These are phyloP conservation scores for Rhabdophis nuchalis DNA, from an alignment of 2,797 vertebrate species.

Conservation along the genomic window DNA sequence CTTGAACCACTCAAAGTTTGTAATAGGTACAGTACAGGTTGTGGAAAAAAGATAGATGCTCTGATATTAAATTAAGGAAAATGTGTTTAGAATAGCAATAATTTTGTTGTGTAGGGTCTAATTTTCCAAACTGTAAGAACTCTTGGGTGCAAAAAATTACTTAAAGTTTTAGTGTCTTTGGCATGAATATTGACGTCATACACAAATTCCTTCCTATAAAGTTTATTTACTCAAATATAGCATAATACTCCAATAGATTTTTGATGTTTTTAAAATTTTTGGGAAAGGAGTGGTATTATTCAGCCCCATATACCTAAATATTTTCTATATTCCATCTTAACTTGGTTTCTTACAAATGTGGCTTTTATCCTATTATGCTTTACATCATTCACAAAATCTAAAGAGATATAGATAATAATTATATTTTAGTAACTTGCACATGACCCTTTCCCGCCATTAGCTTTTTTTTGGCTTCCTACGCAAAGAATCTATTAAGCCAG, in stretches of 20 bases:
- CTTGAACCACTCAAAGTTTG: not conserved
- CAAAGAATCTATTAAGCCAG: not conserved
- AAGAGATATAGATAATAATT: not conserved
- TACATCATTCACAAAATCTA: not conserved
- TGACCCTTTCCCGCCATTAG: not conserved
- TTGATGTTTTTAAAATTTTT: not conserved
- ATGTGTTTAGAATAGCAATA: not conserved
- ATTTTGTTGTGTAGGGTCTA: not conserved
- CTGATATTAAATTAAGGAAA: slow-evolving; percentile 7
- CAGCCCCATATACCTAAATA: not conserved
- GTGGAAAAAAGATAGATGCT: slow-evolving; percentile 4
- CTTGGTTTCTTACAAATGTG: not conserved
- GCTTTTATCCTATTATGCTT: not conserved
- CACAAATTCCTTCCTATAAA: not conserved
- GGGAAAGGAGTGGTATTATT: not conserved
- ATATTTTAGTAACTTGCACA: not conserved
- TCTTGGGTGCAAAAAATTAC: not conserved
- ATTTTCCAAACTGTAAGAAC: not conserved
- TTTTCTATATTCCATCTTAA: not conserved
- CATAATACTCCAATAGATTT: not conserved
- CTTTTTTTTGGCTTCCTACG: not conserved
- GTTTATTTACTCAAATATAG: not conserved
- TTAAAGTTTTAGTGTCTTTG: not conserved
- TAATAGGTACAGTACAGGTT: not conserved
- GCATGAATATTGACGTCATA: not conserved